Evolutionary conservation across 2,888 invertebrate species (phyloP).

Genomic region (Anthrax anthrax): DNA sequence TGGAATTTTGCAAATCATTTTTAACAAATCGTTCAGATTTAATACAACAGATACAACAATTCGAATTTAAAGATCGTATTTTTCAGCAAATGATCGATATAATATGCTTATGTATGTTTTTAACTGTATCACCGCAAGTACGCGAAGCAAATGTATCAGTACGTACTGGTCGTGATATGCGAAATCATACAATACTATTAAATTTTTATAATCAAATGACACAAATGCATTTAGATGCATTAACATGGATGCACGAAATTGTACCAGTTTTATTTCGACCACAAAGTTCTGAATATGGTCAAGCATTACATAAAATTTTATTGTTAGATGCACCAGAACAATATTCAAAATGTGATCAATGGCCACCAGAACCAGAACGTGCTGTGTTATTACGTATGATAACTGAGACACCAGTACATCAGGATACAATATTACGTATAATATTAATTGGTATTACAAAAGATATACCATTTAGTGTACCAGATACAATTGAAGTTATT

Average conservation of each 20-base stretch:
- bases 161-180: slow-evolving; percentile 37
- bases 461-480: slow-evolving; percentile 65
- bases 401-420: slow-evolving; percentile 75
- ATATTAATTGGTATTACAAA: slow-evolving; percentile 60
- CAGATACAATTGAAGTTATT: slow-evolving; percentile 73
- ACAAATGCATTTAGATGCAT: slow-evolving; percentile 69
- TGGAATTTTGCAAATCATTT: slow-evolving; percentile 63
- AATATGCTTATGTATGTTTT: slow-evolving; percentile 68
- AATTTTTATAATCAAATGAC: slow-evolving; percentile 36
- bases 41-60: slow-evolving; percentile 43
- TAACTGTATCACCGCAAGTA: slow-evolving; percentile 58
- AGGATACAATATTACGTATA: slow-evolving; percentile 69
- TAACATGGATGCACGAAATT: slow-evolving; percentile 76
- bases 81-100: slow-evolving; percentile 74
- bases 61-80: slow-evolving; percentile 66
- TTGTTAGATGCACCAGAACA: slow-evolving; percentile 63
- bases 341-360: slow-evolving; percentile 71
- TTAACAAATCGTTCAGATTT: slow-evolving; percentile 47
- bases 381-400: slow-evolving; percentile 62
- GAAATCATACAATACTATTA: slow-evolving; percentile 24
- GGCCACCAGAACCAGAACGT: slow-evolving; percentile 86
- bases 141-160: slow-evolving; percentile 46
- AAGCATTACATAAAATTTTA: slow-evolving; percentile 64
- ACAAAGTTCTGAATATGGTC: slow-evolving; percentile 54
- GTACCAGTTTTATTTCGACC: slow-evolving; percentile 63